phyloP scores from a whole-genome alignment of 2,888 invertebrate genomes.

The Lepidochitona cinerea region DNA sequence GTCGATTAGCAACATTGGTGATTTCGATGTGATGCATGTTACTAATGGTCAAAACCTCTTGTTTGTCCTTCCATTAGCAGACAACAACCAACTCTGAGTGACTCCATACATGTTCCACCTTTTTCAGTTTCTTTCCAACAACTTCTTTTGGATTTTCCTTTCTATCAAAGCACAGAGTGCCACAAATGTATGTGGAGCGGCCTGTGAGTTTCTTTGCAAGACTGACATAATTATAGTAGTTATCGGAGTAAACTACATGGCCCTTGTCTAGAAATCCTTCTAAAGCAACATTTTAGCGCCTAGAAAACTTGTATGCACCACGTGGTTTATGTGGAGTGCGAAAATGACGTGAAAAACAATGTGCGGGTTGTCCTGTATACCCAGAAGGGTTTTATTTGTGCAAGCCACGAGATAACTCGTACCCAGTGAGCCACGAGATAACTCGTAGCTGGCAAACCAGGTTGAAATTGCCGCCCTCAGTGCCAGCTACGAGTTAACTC shows the following conservation, averaged over 20 bases:
- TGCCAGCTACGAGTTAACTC: no score
- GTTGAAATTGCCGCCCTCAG: no score
- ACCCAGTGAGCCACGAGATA: no score
- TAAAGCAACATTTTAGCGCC: no score
- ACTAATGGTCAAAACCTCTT: slow-evolving; percentile 17
- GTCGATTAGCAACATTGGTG: slow-evolving; percentile 16
- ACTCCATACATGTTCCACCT: slow-evolving; percentile 21
- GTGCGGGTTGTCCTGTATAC: no score
- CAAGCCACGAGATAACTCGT: no score
- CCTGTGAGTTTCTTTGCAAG: slow-evolving; percentile 6
- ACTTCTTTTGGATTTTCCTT: slow-evolving; percentile 20
- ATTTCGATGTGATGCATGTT: slow-evolving; percentile 21
- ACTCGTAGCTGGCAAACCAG: no score
- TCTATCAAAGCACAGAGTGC: slow-evolving; percentile 13
- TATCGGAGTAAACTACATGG: slow-evolving; percentile 14
- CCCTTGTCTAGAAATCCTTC: slow-evolving; percentile 14
- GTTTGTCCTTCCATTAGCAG: slow-evolving; percentile 25
- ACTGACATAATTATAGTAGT: slow-evolving; percentile 20
- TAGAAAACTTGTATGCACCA: no score
- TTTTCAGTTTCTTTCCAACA: slow-evolving; percentile 20
- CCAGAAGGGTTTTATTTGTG: no score
- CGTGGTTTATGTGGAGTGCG: no score
- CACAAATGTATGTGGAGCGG: slow-evolving; percentile 12
- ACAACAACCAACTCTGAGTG: slow-evolving; percentile 12
- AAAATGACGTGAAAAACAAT: no score